Conservation (phyloP, 2,888 invertebrate species). For the Acleris literana region DNA sequence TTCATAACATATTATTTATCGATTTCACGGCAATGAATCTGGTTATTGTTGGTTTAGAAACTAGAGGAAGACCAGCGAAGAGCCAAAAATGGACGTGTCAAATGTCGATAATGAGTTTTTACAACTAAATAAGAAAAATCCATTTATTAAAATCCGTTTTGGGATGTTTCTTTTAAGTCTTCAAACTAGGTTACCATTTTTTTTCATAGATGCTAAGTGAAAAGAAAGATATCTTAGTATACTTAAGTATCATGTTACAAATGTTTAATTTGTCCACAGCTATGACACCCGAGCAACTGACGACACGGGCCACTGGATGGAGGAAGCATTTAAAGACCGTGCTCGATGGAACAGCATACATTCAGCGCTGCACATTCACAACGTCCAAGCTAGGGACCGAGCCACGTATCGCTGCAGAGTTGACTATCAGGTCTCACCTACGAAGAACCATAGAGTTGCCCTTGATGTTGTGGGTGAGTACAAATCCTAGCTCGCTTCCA, state of each 20-base stretch:
- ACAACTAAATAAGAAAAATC: no score
- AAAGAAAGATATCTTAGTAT: no score
- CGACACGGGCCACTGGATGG: slow-evolving; percentile 70
- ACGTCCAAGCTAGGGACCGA: slow-evolving; percentile 65
- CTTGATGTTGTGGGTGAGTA: slow-evolving; percentile 89
- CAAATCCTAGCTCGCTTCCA: neutral
- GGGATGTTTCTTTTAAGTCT: no score
- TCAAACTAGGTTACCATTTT: no score
- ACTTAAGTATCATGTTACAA: neutral
- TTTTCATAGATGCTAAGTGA: no score
- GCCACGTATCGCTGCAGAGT: slow-evolving; percentile 74
- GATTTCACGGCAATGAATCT: no score
- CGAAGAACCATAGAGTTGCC: slow-evolving; percentile 89
- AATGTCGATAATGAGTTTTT: no score
- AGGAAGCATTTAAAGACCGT: slow-evolving; percentile 85
- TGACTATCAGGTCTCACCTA: slow-evolving; percentile 86
- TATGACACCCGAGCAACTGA: slow-evolving; percentile 70
- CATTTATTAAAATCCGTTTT: no score
- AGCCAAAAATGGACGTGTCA: no score
- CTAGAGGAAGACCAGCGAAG: no score
- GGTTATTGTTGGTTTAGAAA: no score
- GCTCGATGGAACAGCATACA: slow-evolving; percentile 85
- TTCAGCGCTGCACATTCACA: slow-evolving; percentile 61
- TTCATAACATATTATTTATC: no score
- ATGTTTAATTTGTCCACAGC: slow-evolving; percentile 50